Evolutionary conservation across 2,888 invertebrate genomes (phyloP).

Genomic region (Torymus texanus): DNA sequence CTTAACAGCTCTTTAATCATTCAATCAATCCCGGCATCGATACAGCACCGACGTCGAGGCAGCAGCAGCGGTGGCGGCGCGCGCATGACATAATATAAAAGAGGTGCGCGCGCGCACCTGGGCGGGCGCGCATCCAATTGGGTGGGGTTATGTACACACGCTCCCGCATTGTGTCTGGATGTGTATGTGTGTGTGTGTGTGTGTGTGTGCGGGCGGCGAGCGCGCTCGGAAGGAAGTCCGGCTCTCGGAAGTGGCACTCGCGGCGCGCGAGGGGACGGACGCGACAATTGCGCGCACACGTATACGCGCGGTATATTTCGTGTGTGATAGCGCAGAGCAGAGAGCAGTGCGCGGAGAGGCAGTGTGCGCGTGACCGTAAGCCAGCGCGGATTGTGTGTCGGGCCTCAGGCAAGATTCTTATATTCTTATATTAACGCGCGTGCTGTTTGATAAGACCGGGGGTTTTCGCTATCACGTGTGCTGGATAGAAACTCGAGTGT

Average conservation of each 20-base stretch:
- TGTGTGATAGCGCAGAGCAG: no score
- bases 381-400: no score
- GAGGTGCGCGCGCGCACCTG: slow-evolving; percentile 24
- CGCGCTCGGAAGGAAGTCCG: slow-evolving; percentile 70
- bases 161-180: not conserved
- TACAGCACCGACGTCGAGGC: not conserved
- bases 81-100: slow-evolving; percentile 48
- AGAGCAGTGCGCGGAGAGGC: no score
- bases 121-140: slow-evolving; percentile 51
- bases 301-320: no score
- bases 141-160: slow-evolving; percentile 28
- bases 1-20: slow-evolving; percentile 46
- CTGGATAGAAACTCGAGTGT: no score
- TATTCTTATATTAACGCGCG: no score
- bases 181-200: not conserved
- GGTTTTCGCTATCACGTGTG: no score
- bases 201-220: slow-evolving; percentile 28
- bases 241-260: slow-evolving; percentile 66
- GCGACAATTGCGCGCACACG: not conserved
- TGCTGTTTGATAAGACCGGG: no score
- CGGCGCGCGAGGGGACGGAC: slow-evolving; percentile 13
- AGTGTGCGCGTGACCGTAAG: slow-evolving; percentile 43
- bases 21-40: slow-evolving; percentile 10
- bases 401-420: no score
- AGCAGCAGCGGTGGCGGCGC: not conserved